These are phyloP conservation scores for Spea hammondii DNA, from an alignment of 2,797 vertebrate genomes.

Conservation along the genomic window DNA sequence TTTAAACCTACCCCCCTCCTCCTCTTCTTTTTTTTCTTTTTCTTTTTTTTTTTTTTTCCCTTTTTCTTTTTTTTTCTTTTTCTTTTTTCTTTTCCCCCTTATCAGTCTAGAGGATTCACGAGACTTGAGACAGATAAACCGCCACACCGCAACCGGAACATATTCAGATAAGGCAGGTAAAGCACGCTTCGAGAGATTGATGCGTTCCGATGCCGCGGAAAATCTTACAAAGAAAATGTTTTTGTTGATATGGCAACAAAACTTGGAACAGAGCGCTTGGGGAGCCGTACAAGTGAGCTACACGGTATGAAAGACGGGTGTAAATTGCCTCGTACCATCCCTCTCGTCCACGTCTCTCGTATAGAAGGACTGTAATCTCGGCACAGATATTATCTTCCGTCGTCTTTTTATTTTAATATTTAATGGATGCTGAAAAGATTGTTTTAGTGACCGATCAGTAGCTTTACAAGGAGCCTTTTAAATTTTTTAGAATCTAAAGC, in stretches of 20 bases:
- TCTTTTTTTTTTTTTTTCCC: not conserved
- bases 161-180: slow-evolving; percentile 23
- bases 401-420: slow-evolving; percentile 28
- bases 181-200: slow-evolving; percentile 4
- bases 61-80: not conserved
- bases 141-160: slow-evolving; percentile 9
- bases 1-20: slow-evolving; percentile 37
- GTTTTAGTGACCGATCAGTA: slow-evolving; percentile 45
- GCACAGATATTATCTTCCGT: not conserved
- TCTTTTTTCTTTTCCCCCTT: slow-evolving; percentile 17
- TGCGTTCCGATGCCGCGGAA: slow-evolving; percentile 20
- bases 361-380: slow-evolving; percentile 24
- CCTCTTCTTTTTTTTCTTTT: not conserved
- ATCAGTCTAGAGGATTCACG: slow-evolving; percentile 17
- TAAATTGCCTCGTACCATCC: slow-evolving; percentile 19
- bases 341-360: slow-evolving; percentile 15
- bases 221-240: slow-evolving; percentile 38
- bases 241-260: slow-evolving; percentile 41
- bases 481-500: slow-evolving; percentile 43
- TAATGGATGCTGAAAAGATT: slow-evolving; percentile 19
- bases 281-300: not conserved
- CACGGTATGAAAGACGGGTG: slow-evolving; percentile 27
- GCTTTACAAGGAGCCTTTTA: slow-evolving; percentile 43
- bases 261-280: slow-evolving; percentile 3
- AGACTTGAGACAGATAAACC: slow-evolving; percentile 30